Evolutionary conservation across 2,888 invertebrate genomes (phyloP), one percentile per base, ranked within the genome.

Genomic region (Campoplex capitator): DNA sequence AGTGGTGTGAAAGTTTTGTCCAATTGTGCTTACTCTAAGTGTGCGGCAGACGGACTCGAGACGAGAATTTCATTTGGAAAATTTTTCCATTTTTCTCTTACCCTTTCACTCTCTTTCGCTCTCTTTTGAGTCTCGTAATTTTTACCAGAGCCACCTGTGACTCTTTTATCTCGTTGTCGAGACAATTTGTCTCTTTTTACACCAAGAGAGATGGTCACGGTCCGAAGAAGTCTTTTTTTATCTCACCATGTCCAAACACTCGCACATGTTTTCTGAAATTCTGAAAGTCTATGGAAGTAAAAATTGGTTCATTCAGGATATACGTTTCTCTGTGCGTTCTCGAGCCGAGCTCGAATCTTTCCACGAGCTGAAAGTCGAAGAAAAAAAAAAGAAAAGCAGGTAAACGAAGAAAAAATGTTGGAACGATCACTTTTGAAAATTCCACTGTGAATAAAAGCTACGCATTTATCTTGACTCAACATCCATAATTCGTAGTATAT

Each of bases 131-230:
- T 45, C 73, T 42, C 38, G 80, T 86, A 76, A 86, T 86, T 86
- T 83, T 86, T 83, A 86, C 79, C 23, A 23, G 86, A 83, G 83
- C 8, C 80, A 86, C 83, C 83, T 86, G 86, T 77, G 77, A 83
- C 80, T 80, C 58, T 54, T 54, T 75, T 62, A 70, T 62, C 85
- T 78, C 85, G 48, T 73, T 67, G 62, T 68, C 38, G 67, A 48
- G 11, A 76, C 76, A 78, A 78, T 83, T 68, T 45, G 67, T 83
- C 45, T 23, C 35, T 73, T 83, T 54, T 18, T 67, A 32, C 67
- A 35, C 13, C 28, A 80, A 13, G 83, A 13, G 83, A 76, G 79
- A 23, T 23, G 23, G 51, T 73, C 71, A 58, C 71, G 65, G 75
- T 76, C 76, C 70, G 75, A 79, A 70, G 70, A 38, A 78, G 13